Base-by-base conservation (phyloP, 2,888 invertebrate species). In the Morpho achilles region DNA sequence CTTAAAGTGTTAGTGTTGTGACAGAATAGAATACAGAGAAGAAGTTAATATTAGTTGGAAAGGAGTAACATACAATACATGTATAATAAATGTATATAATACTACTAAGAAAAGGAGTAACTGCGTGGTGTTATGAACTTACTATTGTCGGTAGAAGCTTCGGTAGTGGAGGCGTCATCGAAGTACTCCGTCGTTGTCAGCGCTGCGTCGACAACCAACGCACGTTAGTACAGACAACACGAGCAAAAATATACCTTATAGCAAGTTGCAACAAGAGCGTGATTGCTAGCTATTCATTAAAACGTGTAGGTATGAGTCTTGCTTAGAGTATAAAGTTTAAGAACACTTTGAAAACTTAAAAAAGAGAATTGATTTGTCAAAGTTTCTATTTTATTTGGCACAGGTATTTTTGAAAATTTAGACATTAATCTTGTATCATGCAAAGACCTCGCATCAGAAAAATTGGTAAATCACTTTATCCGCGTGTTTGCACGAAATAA, bases 211-310 rank as follows among this genome's bases (percentile, higher is more conserved):
- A 74, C 73, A 75, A 77, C 69, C 73, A 72, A 69, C 69, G 70
- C 66, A 69, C 65, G 85, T 86, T 85, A 87, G 84, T 83, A 72
- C 71, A 54, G 56, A 79, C 77, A 77, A 71, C 59, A 65, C 63
- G 55, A 58, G 54, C 57, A 42, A 57, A 56, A 47, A 42, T 53
- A 59, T 44, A 56, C 49, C 39, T 42, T 42, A 48, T 50, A 50
- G 55, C 55, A 8, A 6, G 16, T 54, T 23, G 54, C 23, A 54
- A 54, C 42, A 48, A 42, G 48, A 48, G 54, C 54, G 41, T 23
- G 23, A 42, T 23, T 32, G 47, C 49, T 9, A 16, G 42, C 7
- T 8, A 4, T 10, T 45, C n/a, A n/a, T 32, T 8, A 22, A 41
- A n/a, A 22, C 47, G 53, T 32, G 40, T 45, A 47, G 10, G 41